Evolutionary conservation across 2,888 invertebrate species (phyloP), one percentile per base, ranked within the genome.

Genomic region (Mellilla xanthometata): DNA sequence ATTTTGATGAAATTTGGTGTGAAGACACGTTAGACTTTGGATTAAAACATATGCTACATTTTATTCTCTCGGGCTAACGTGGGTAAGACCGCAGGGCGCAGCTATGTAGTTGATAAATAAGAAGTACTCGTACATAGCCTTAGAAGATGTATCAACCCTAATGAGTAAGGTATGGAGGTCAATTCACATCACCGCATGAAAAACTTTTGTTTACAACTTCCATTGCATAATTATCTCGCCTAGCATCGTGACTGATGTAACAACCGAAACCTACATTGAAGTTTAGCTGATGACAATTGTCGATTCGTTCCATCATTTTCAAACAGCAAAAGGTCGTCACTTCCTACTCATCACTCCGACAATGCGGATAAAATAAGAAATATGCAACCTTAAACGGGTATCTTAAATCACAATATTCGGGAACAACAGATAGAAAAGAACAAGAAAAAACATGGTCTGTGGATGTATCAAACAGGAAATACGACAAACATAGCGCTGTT

Each of bases 261-360:
- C 65, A 62, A 62, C 63, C 53, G 61, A 62, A 64, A 62, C 52
- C 33, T 34, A 54, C 60, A 63, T 58, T 57, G 54, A 60, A 58
- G 59, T 48, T 36, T 38, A 28, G 36, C 47, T 64, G 61, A 64
- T 64, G 65, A 43, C 69, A 58, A 70, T 76, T 73, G 72, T 67
- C 55, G 43, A 80, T 77, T 78, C 56, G 74, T 73, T 70, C 61
- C 64, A 69, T 54, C 58, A 60, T 65, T 70, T 41, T 52, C 8
- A 63, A 65, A 49, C 33, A 54, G n/a, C n/a, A n/a, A n/a, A 54
- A 57, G 55, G 55, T 59, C 58, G 33, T 11, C 39, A 50, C 51
- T 52, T 52, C 53, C 48, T 43, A 34, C 41, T 38, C 41, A 12
- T 42, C 19, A 29, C 9, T 31, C 15, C 15, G 35, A 27, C 28